These are phyloP conservation scores for Drosophila quinaria DNA, from an alignment of 2,888 invertebrate species.

Conservation along the genomic window DNA sequence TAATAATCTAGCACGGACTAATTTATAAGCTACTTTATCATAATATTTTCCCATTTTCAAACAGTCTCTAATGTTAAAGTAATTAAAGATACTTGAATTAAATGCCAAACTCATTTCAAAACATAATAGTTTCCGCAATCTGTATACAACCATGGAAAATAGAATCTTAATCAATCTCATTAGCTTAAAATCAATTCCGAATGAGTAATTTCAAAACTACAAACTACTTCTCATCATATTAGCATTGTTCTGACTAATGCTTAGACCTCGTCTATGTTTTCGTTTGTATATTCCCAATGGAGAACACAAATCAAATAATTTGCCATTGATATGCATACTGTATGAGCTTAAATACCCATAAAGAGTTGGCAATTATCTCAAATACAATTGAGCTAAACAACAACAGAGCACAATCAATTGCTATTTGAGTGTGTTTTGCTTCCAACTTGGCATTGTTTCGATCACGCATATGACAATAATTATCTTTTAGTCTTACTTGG, in stretches of 20 bases:
- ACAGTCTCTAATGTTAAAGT: too few species aligned
- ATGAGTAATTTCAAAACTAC: not conserved
- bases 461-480: conserved; percentile 54
- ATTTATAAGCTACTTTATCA: too few species aligned
- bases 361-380: conserved; percentile 44
- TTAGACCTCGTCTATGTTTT: not conserved
- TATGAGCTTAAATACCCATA: conserved; percentile 25
- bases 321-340: conserved; percentile 15
- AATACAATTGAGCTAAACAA: conserved; percentile 20
- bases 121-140: not conserved
- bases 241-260: not conserved
- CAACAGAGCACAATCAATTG: conserved; percentile 12
- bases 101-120: not conserved
- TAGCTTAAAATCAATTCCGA: not conserved
- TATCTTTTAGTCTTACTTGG: conserved; percentile 31
- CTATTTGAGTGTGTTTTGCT: conserved; percentile 13
- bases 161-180: not conserved
- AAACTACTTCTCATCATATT: not conserved
- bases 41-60: too few species aligned
- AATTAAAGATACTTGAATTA: not conserved
- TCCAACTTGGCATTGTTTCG: conserved; percentile 25
- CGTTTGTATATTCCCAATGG: not conserved
- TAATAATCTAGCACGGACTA: too few species aligned
- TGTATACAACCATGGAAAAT: too few species aligned
- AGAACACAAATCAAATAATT: conserved; percentile 1